Evolutionary conservation across 2,888 invertebrate genomes (phyloP), one percentile per base, ranked within the genome.

Genomic region (Archips xylosteana): DNA sequence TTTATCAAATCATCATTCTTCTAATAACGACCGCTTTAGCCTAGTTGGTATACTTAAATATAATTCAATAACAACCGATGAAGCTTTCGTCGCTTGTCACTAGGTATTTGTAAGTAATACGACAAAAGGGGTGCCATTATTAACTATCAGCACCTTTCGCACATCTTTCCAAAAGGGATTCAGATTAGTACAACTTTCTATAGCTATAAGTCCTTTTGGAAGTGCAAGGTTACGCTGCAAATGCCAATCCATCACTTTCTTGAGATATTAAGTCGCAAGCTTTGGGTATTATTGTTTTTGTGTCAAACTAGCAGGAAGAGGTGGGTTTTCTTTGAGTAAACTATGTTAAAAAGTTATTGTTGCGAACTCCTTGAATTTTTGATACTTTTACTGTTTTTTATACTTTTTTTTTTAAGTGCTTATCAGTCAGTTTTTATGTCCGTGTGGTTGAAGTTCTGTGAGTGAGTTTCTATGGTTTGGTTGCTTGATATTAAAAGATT

Each of bases 71-170:
- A 54, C 51, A 54, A 54, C 15, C 15, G 9, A 54, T 23, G 15
- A 54, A 54, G 15, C 15, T 23, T 23, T 15, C 9, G 51, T 54
- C 23, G 15, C 51, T 51, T 51, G 51, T 51, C 15, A 8, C 15
- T 54, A 9, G 15, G 51, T 23, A 54, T 54, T 54, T 54, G 51
- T 54, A 54, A 54, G 15, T 54, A 54, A 23, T 54, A 54, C 51
- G 51, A 54, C 23, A 54, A 51, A 54, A 49, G 51, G 51, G 51
- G 15, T 54, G 51, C 51, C 51, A 23, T 54, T 54, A 54, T 54
- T 54, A 54, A 54, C 51, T 54, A 54, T 54, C 23, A 15, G 15
- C 23, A 5, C 23, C 23, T 9, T 54, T 8, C 23, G 2, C 8
- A 15, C 8, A 23, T 54, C 0, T 9, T 15, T 54, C 2, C 51